Evolutionary conservation across 2,888 invertebrate species (phyloP), one percentile per base, ranked within the genome.

Genomic region (Lymantria dispar): DNA sequence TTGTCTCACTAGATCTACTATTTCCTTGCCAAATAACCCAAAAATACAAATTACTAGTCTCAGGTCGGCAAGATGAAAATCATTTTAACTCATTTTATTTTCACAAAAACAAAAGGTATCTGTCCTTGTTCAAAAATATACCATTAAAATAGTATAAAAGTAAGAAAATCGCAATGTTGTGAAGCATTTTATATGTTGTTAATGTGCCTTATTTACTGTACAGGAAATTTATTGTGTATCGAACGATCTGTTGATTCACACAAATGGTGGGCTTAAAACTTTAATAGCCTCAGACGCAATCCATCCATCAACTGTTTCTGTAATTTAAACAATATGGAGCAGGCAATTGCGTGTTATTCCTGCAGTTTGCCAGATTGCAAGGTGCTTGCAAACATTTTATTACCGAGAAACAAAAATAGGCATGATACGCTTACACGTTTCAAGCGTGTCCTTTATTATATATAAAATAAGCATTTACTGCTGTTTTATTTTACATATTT

Each of bases 121-220:
- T 22, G 22, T 22, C 5, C 3, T 22, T 22, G 22, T 22, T 22
- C 22, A 22, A 22, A 22, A 22, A 22, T 22, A 22, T 22, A 22
- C 22, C 2, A 3, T 22, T 22, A 22, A 22, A 22, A 22, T 5
- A 2, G 22, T 22, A 22, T 22, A 22, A 22, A 22, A 22, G 5
- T 22, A 22, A 22, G 22, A 22, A 56, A 56, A 54, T 46, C 47
- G 47, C 50, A 50, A 47, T 58, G 52, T 61, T 61, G 52, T 55
- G 48, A 58, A 29, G 47, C 40, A 42, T 37, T 8, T 30, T 48
- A 42, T 39, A 5, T 5, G 40, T 13, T 46, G 37, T n/a, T 59
- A 37, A 7, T 49, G 48, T 31, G 51, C 11, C 33, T 33, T 33
- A 33, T 33, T 33, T 33, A 33, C 38, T 38, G 38, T 38, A n/a